A percentile compares a stretch with the other conserved stretches of the same genome.
phyloP scores from a whole-genome alignment of 1,140 invertebrate genomes.

The Caenorhabditis inopinata region DNA sequence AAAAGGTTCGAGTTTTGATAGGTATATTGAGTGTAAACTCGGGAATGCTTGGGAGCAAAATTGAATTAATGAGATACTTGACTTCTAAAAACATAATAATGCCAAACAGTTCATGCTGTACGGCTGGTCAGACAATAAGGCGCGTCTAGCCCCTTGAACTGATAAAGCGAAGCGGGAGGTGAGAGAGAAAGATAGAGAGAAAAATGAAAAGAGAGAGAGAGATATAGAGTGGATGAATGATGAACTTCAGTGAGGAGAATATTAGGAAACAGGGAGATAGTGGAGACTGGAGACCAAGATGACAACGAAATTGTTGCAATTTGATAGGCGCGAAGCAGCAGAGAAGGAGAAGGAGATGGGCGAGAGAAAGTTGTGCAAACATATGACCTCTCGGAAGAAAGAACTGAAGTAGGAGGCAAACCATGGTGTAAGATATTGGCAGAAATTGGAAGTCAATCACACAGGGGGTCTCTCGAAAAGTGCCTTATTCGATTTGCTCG shows the following conservation, averaged over 20 bases:
- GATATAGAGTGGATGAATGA: conserved; percentile 15
- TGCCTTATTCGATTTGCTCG: too few relatives aligned
- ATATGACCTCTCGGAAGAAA: conserved; percentile 34
- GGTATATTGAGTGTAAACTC: too few relatives aligned
- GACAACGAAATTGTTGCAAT: conserved; percentile 26
- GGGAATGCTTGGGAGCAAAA: too few relatives aligned
- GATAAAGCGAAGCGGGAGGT: neutral
- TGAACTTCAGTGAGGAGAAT: conserved; percentile 16
- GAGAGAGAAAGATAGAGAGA: neutral
- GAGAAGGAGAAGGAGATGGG: neutral
- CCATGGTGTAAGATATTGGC: conserved; percentile 11
- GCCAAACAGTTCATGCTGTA: too few relatives aligned
- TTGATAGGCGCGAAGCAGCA: conserved; percentile 29
- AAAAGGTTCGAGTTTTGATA: too few relatives aligned
- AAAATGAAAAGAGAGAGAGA: conserved; percentile 20
- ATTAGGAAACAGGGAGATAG: neutral
- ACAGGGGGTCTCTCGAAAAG: too few relatives aligned
- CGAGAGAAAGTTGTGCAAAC: conserved; percentile 31
- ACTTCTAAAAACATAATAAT: too few relatives aligned
- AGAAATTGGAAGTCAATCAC: conserved; percentile 9
- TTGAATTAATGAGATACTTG: too few relatives aligned
- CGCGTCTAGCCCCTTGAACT: too few relatives aligned
- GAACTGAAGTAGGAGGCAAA: conserved; percentile 19
- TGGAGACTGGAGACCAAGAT: neutral
- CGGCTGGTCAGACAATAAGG: too few relatives aligned